Percentiles rank a stretch among this genome's conserved stretches.
phyloP scores from a whole-genome alignment of 2,797 vertebrate species.

The Lithobates sylvaticus region DNA sequence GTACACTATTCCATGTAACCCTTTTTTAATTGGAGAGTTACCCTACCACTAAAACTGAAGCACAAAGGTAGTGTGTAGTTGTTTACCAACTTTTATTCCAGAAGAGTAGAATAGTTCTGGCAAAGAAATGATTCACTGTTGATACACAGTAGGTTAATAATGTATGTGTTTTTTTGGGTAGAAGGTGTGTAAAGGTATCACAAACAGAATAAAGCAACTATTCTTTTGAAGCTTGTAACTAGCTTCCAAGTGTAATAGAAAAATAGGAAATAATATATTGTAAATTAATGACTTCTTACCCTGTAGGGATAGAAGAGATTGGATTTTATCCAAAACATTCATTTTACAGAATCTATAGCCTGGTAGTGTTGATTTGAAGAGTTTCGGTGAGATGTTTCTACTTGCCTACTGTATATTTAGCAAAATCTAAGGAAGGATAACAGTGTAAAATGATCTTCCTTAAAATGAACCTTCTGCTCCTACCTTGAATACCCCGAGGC shows the following conservation, averaged over 20 bases:
- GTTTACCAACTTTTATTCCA: constrained; percentile 9
- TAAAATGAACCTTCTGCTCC: constrained; percentile 41
- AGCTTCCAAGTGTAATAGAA: constrained; percentile 60
- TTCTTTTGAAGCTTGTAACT: constrained; percentile 54
- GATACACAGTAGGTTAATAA: constrained; percentile 55
- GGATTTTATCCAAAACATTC: constrained; percentile 52
- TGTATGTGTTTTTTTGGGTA: constrained; percentile 27
- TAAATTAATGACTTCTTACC: constrained; percentile 60
- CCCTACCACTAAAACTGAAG: not conserved
- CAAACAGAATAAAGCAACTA: constrained; percentile 35
- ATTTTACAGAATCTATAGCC: constrained; percentile 54
- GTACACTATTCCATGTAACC: not conserved
- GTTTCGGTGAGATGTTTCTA: constrained; percentile 58
- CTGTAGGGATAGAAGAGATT: constrained; percentile 41
- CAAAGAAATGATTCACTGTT: constrained; percentile 35
- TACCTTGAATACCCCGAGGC: constrained; percentile 40
- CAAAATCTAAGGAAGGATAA: constrained; percentile 49
- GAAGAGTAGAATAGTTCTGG: constrained; percentile 20
- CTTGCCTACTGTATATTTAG: constrained; percentile 60
- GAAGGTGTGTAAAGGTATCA: constrained; percentile 44
- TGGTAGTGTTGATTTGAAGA: constrained; percentile 58
- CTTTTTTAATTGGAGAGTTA: constrained; percentile 12
- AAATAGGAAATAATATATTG: constrained; percentile 62
- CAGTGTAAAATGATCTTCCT: constrained; percentile 47
- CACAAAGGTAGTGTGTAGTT: constrained; percentile 1